Evolutionary conservation across 2,113 vertebrate genomes (phyloP).

Genomic region (western clawed frog (Xenopus tropicalis)): UCB_Xtro_10.0 CM004445.2:121873001-121873500

Average conservation of each 20-base stretch:
- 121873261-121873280: not conserved
- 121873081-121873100: not conserved
- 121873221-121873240: not conserved
- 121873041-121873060: no score
- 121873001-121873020: no score
- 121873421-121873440: not conserved
- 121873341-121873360: not conserved
- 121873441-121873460: not conserved
- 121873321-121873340: slow-evolving; percentile 8
- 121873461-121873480: no score
- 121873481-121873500: no score
- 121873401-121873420: not conserved
- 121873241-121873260: not conserved
- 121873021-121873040: no score
- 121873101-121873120: slow-evolving; percentile 17
- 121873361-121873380: not conserved
- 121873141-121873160: slow-evolving; percentile 11
- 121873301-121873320: slow-evolving; percentile 1
- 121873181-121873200: not conserved
- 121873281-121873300: not conserved
- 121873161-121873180: not conserved
- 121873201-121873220: not conserved
- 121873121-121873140: slow-evolving; percentile 20
- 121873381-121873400: not conserved
- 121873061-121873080: not conserved